These are phyloP conservation scores for Acronicta psi DNA, from an alignment of 2,888 invertebrate genomes.

Conservation along the genomic window DNA sequence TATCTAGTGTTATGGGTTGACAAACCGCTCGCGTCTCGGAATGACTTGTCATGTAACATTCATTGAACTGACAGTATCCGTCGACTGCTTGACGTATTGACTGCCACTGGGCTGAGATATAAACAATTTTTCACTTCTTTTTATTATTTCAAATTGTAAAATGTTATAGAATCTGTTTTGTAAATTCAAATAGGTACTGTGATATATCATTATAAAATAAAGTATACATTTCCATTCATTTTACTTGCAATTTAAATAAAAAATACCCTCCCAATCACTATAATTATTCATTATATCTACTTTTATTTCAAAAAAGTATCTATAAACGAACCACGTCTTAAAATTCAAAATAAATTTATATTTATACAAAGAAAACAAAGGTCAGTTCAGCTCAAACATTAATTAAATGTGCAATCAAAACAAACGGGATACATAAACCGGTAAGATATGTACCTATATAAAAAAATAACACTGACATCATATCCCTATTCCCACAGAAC, in stretches of 20 bases:
- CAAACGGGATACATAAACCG: constrained; percentile 68
- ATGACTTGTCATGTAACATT: constrained; percentile 53
- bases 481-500: constrained; percentile 79
- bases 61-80: constrained; percentile 46
- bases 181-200: neutral
- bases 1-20: constrained; percentile 38
- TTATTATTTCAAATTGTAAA: constrained; percentile 18
- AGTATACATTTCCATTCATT: constrained; percentile 11
- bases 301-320: constrained; percentile 32
- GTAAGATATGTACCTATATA: constrained; percentile 53
- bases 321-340: constrained; percentile 23
- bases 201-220: neutral
- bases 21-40: constrained; percentile 45
- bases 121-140: constrained; percentile 24
- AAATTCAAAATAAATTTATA: constrained; percentile 34
- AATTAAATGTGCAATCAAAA: constrained; percentile 67
- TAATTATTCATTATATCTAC: too few species aligned
- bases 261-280: constrained; percentile 10
- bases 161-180: constrained; percentile 1
- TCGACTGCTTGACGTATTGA: constrained; percentile 44
- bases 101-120: constrained; percentile 19
- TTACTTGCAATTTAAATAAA: constrained; percentile 22
- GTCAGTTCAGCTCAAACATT: constrained; percentile 31
- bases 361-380: constrained; percentile 20
- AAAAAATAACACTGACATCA: constrained; percentile 74